phyloP scores from a whole-genome alignment of 2,113 vertebrate species.

The Cynoglossus semilaevis region DNA sequence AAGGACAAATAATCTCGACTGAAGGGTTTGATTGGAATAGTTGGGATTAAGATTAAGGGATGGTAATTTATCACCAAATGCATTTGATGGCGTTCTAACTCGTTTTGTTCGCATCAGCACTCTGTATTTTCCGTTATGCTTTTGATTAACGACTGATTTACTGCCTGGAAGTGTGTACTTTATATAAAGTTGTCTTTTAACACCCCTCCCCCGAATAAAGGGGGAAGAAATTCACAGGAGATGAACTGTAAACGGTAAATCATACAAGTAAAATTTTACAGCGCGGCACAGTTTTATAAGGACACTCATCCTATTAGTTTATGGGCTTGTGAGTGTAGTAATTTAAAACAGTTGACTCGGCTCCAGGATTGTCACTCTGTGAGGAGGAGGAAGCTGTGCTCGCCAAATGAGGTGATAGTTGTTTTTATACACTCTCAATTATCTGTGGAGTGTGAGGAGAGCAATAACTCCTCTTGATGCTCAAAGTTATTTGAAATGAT shows the following conservation, averaged over 20 bases:
- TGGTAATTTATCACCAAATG: no score
- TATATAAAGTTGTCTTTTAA: slow-evolving; percentile 30
- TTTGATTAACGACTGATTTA: slow-evolving; percentile 16
- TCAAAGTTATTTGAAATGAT: slow-evolving; percentile 29
- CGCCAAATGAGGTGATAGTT: slow-evolving; percentile 47
- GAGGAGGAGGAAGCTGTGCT: slow-evolving; percentile 28
- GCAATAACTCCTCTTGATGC: slow-evolving; percentile 30
- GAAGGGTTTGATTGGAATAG: no score
- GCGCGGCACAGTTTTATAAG: slow-evolving; percentile 28
- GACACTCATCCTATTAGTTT: slow-evolving; percentile 44
- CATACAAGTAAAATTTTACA: slow-evolving; percentile 28
- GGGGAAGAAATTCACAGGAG: slow-evolving; percentile 23
- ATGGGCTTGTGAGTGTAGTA: slow-evolving; percentile 38
- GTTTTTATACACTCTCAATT: slow-evolving; percentile 20
- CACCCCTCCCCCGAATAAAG: slow-evolving; percentile 35
- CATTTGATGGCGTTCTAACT: no score
- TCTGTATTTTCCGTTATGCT: slow-evolving; percentile 12
- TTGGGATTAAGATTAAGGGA: no score
- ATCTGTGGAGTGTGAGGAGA: slow-evolving; percentile 16
- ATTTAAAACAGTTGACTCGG: slow-evolving; percentile 47
- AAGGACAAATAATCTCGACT: no score
- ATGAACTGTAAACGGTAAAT: slow-evolving; percentile 48
- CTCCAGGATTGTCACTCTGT: slow-evolving; percentile 26
- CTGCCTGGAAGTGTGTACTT: slow-evolving; percentile 6
- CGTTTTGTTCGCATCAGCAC: not conserved